Evolutionary conservation across 2,113 vertebrate species (phyloP).

Genomic region (Sceloporus tristichus): DNA sequence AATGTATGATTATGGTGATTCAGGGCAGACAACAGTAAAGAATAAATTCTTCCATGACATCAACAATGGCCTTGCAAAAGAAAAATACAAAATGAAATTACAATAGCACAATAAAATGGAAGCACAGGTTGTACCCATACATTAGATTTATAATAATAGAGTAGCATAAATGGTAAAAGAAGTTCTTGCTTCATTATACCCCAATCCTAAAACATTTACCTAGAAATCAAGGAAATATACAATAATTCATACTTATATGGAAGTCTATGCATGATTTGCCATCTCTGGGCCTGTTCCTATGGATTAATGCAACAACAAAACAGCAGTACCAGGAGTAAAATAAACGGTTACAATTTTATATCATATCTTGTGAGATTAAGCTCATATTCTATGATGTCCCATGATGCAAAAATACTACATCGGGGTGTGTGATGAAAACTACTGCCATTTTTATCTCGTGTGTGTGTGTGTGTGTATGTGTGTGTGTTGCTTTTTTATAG

Average conservation of each 20-base stretch:
- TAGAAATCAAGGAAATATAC: background rate
- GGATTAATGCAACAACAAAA: background rate
- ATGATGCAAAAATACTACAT: background rate
- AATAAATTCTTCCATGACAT: slow-evolving; percentile 45
- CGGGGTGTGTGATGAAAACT: background rate
- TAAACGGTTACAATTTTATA: background rate
- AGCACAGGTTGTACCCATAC: slow-evolving; percentile 34
- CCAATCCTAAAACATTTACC: background rate
- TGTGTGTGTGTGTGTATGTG: no score
- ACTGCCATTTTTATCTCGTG: background rate
- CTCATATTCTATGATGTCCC: background rate
- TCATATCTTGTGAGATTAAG: background rate
- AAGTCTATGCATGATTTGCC: background rate
- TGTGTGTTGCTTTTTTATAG: background rate
- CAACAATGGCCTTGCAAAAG: slow-evolving; percentile 51
- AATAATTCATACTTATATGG: background rate
- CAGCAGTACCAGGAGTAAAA: background rate
- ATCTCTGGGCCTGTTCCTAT: background rate
- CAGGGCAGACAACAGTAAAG: slow-evolving; percentile 33
- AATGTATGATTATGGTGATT: slow-evolving; percentile 24
- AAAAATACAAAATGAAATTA: slow-evolving; percentile 61
- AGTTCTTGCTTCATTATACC: slow-evolving; percentile 22
- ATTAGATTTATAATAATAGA: slow-evolving; percentile 49
- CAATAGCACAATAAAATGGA: slow-evolving; percentile 61
- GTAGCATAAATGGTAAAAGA: slow-evolving; percentile 48